Percentiles rank a stretch among this genome's conserved stretches.
Evolutionary conservation across 2,888 invertebrate genomes (phyloP).

Genomic region (Tupiocoris notatus): DNA sequence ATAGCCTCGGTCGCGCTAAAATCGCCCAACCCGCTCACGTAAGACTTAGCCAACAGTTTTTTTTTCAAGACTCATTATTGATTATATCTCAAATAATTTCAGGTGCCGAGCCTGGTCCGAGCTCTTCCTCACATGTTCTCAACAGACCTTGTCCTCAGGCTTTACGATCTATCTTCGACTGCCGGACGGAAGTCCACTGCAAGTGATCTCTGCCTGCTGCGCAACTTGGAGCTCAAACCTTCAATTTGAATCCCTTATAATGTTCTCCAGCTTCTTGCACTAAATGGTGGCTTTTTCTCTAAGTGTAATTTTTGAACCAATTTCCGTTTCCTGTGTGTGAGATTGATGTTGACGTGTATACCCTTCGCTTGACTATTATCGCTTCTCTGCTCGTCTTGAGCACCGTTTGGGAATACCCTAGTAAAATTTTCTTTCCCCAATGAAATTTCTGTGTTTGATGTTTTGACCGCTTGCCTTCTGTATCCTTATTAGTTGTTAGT

Average conservation of each 20-base stretch:
- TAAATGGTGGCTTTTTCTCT: no score
- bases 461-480: conserved; percentile 18
- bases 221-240: conserved; percentile 62
- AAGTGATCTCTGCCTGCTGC: conserved; percentile 79
- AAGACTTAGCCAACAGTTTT: no score
- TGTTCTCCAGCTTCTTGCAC: conserved; percentile 12
- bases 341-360: conserved; percentile 17
- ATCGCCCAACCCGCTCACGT: no score
- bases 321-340: conserved; percentile 16
- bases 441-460: background rate
- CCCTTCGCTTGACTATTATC: no score
- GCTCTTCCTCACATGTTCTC: conserved; percentile 75
- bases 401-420: no score
- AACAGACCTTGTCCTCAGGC: conserved; percentile 68
- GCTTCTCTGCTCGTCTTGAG: no score
- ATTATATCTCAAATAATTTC: no score
- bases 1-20: no score
- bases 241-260: conserved; percentile 41
- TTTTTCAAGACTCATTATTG: no score
- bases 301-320: background rate
- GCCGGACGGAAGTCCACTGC: conserved; percentile 82
- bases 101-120: conserved; percentile 75
- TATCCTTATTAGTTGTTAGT: conserved; percentile 20
- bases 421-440: no score
- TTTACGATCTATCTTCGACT: conserved; percentile 74